Conservation (phyloP, 37 sponge, comb jelly and placozoan species). For the Diacarnus erythraeanus region DNA sequence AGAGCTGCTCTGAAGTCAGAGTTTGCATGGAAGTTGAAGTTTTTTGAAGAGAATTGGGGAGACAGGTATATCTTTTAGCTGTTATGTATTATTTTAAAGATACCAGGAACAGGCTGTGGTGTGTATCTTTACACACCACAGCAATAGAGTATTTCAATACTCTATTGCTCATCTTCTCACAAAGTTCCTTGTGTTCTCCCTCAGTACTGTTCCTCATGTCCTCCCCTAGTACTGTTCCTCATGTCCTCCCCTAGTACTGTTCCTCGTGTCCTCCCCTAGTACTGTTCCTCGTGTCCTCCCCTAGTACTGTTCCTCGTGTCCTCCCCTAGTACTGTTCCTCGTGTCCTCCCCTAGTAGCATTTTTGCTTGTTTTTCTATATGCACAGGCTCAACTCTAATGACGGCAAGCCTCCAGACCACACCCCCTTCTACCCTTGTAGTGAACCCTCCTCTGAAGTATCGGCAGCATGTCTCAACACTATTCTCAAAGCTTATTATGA, state of each 20-base stretch:
- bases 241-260: too few relatives aligned
- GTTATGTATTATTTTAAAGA: background rate
- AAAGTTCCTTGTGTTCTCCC: too few relatives aligned
- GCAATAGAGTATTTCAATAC: background rate
- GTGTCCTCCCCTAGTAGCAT: too few relatives aligned
- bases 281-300: too few relatives aligned
- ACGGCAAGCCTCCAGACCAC: background rate
- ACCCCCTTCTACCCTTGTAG: background rate
- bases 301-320: too few relatives aligned
- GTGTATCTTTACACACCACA: background rate
- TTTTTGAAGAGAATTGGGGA: constrained; percentile 37
- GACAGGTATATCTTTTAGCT: constrained; percentile 26
- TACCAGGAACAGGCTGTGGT: background rate
- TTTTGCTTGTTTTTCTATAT: too few relatives aligned
- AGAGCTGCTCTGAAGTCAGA: background rate
- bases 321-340: too few relatives aligned
- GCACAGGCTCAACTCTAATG: background rate
- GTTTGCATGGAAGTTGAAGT: constrained; percentile 15
- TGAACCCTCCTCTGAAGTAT: background rate
- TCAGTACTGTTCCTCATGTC: too few relatives aligned
- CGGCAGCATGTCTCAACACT: background rate
- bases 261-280: too few relatives aligned
- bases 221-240: too few relatives aligned
- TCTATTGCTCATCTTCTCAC: too few relatives aligned
- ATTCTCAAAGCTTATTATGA: background rate